These are phyloP conservation scores for Argentina silus DNA, from an alignment of 2,797 vertebrate genomes.

Conservation along the genomic window DNA sequence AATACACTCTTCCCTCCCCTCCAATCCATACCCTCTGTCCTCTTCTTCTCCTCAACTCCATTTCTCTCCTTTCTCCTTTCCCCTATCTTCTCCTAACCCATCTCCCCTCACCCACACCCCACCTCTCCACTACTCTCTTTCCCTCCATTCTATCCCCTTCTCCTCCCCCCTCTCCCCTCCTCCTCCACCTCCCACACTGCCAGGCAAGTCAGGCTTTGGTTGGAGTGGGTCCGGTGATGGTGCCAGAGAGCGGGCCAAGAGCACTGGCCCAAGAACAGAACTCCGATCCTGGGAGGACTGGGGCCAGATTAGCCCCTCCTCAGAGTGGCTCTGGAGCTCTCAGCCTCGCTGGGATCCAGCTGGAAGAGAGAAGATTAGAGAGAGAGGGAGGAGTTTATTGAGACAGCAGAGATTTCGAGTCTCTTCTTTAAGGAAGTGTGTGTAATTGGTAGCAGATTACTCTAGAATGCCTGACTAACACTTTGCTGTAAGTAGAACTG, in stretches of 20 bases:
- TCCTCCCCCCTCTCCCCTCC: background rate
- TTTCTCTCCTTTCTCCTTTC: background rate
- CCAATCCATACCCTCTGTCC: conserved; percentile 13
- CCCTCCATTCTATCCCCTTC: conserved; percentile 18
- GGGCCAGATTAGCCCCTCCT: conserved; percentile 67
- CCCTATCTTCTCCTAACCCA: background rate
- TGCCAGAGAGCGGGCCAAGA: conserved; percentile 57
- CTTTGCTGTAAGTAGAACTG: conserved; percentile 74
- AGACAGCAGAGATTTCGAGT: conserved; percentile 67
- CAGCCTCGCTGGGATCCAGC: conserved; percentile 59
- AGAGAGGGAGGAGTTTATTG: conserved; percentile 58
- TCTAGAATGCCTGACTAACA: conserved; percentile 69
- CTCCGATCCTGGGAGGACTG: conserved; percentile 62
- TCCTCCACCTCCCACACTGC: conserved; percentile 14
- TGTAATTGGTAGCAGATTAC: conserved; percentile 76
- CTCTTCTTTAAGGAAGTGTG: conserved; percentile 66
- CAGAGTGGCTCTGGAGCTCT: conserved; percentile 56
- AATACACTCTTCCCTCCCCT: background rate
- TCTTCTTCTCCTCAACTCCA: background rate
- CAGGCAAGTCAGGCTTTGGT: conserved; percentile 34
- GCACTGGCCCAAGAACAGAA: conserved; percentile 65
- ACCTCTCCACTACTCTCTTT: conserved; percentile 11
- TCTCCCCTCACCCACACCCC: conserved; percentile 17
- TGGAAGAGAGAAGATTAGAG: conserved; percentile 69
- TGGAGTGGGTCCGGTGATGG: conserved; percentile 48